phyloP scores from a whole-genome alignment of 2,113 vertebrate genomes.

The Hippocampus zosterae region DNA sequence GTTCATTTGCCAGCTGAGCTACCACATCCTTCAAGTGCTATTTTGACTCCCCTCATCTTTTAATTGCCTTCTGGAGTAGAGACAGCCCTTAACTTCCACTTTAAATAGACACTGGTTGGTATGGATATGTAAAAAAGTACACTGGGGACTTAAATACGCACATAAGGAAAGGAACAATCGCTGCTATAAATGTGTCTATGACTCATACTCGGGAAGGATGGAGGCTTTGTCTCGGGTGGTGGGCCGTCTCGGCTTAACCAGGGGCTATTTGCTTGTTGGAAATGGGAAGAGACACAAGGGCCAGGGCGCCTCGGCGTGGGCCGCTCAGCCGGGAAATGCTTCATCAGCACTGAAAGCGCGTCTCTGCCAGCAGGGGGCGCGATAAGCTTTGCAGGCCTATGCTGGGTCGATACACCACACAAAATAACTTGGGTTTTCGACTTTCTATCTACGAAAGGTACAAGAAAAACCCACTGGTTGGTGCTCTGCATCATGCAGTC shows the following conservation, averaged over 20 bases:
- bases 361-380: constrained; percentile 49
- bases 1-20: constrained; percentile 48
- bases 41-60: constrained; percentile 64
- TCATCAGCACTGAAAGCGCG: constrained; percentile 57
- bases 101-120: constrained; percentile 19
- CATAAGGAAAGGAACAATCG: constrained; percentile 46
- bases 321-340: constrained; percentile 57
- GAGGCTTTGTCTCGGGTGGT: constrained; percentile 54
- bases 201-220: constrained; percentile 38
- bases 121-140: constrained; percentile 10
- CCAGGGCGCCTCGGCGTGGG: constrained; percentile 51
- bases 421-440: constrained; percentile 37
- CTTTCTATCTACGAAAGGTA: constrained; percentile 48
- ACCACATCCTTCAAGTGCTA: constrained; percentile 62
- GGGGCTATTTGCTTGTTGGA: constrained; percentile 53
- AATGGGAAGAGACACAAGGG: constrained; percentile 57
- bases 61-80: constrained; percentile 66
- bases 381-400: constrained; percentile 47
- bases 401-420: constrained; percentile 35
- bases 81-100: constrained; percentile 25
- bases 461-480: constrained; percentile 38
- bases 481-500: constrained; percentile 25
- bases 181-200: constrained; percentile 46
- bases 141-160: not conserved
- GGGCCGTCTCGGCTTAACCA: constrained; percentile 63